Percentiles rank a stretch among this genome's conserved stretches.
Evolutionary conservation across 2,888 invertebrate species (phyloP).

Genomic region (Scaptodrosophila latifasciaeformis): DNA sequence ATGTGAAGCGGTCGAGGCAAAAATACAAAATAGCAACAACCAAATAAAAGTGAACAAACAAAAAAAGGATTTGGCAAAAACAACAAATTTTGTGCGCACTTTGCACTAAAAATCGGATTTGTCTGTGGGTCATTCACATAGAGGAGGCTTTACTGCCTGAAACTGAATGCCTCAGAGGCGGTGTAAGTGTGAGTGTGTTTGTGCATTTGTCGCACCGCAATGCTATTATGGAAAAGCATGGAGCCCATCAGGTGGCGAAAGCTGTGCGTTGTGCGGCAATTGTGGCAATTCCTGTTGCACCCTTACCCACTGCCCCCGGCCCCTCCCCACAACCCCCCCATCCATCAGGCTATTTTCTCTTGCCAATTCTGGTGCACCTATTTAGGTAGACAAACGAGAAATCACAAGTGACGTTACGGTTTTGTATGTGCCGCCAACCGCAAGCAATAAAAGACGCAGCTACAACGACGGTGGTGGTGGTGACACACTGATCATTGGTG

Average conservation of each 20-base stretch:
- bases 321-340: too few relatives aligned
- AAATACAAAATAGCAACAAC: neutral
- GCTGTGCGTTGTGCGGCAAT: conserved; percentile 25
- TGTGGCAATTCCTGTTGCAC: neutral
- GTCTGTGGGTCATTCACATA: conserved; percentile 17
- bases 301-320: neutral
- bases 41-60: conserved; percentile 11
- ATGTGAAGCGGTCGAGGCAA: conserved; percentile 24
- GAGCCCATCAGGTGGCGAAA: conserved; percentile 44
- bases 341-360: too few relatives aligned
- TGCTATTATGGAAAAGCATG: conserved; percentile 59
- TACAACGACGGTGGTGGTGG: conserved; percentile 33
- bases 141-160: conserved; percentile 33
- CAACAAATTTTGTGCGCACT: too few relatives aligned
- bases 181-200: conserved; percentile 1
- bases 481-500: conserved; percentile 2
- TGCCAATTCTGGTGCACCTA: conserved; percentile 31
- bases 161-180: neutral
- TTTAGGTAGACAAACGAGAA: conserved; percentile 54
- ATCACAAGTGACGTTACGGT: conserved; percentile 66
- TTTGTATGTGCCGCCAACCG: conserved; percentile 61
- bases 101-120: conserved; percentile 51
- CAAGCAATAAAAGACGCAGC: conserved; percentile 67
- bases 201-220: conserved; percentile 40
- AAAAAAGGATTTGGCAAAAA: too few relatives aligned